phyloP scores from a whole-genome alignment of 1,140 invertebrate genomes.

The Pissodes strobi region DNA sequence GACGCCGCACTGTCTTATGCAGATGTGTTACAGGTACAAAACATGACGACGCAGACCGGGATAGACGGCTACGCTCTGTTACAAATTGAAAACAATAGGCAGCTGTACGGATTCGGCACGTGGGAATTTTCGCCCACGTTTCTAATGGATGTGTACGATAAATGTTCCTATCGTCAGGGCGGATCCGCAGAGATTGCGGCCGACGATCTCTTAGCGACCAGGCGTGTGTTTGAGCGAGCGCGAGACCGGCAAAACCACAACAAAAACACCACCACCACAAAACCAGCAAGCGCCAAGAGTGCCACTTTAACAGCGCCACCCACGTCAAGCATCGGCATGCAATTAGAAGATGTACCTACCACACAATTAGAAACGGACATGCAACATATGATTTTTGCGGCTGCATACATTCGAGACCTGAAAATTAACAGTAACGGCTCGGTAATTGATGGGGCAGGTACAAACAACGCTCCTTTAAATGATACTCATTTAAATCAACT shows the following conservation, averaged over 20 bases:
- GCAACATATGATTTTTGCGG: neutral
- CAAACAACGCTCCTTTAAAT: no score
- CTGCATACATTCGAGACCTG: neutral
- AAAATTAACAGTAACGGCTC: neutral
- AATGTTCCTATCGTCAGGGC: neutral
- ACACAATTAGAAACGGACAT: neutral
- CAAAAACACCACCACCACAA: neutral
- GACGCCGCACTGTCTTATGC: neutral
- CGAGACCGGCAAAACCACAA: neutral
- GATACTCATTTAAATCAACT: neutral
- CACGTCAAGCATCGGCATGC: neutral
- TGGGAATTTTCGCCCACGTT: neutral
- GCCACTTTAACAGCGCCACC: neutral
- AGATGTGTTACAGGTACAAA: neutral
- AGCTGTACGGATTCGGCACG: neutral
- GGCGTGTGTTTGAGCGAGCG: neutral
- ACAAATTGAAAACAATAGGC: neutral
- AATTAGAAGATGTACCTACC: neutral
- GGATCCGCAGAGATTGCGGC: neutral
- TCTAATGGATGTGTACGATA: neutral
- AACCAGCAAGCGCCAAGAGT: neutral
- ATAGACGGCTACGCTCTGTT: neutral
- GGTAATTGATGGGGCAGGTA: neutral
- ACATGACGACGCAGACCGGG: neutral
- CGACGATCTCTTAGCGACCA: neutral